Evolutionary conservation across 2,888 invertebrate species (phyloP).

Genomic region (Gari tellinella): DNA sequence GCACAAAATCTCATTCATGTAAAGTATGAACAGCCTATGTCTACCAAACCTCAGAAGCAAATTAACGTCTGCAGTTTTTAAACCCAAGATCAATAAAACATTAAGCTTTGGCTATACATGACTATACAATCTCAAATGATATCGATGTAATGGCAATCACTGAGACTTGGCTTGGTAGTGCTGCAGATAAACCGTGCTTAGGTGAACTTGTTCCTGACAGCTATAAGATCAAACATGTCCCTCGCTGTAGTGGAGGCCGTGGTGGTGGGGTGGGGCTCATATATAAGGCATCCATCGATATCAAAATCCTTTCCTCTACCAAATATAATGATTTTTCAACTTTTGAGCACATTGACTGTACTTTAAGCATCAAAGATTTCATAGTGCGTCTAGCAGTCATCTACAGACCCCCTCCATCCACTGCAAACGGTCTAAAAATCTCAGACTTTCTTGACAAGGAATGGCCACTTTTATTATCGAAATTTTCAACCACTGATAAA

Average conservation of each 20-base stretch:
- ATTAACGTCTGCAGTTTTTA: too few relatives aligned
- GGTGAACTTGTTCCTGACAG: conserved; percentile 23
- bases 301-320: conserved; percentile 1
- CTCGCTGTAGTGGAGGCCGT: conserved; percentile 15
- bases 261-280: conserved; percentile 29
- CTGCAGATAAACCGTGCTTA: conserved; percentile 24
- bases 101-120: conserved; percentile 13
- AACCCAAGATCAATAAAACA: conserved; percentile 37
- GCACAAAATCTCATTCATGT: too few relatives aligned
- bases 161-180: conserved; percentile 38
- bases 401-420: not conserved
- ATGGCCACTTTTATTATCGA: too few relatives aligned
- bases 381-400: conserved; percentile 14
- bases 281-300: conserved; percentile 10
- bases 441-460: too few relatives aligned
- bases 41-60: too few relatives aligned
- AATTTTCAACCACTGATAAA: too few relatives aligned
- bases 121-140: conserved; percentile 25
- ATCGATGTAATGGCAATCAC: conserved; percentile 27
- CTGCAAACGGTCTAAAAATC: too few relatives aligned
- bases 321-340: conserved; percentile 7
- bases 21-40: too few relatives aligned
- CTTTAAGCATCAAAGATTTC: not conserved
- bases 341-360: conserved; percentile 29
- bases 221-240: conserved; percentile 26